Base-by-base conservation (phyloP, 2,888 invertebrate genomes). In the Axea sp. region DNA sequence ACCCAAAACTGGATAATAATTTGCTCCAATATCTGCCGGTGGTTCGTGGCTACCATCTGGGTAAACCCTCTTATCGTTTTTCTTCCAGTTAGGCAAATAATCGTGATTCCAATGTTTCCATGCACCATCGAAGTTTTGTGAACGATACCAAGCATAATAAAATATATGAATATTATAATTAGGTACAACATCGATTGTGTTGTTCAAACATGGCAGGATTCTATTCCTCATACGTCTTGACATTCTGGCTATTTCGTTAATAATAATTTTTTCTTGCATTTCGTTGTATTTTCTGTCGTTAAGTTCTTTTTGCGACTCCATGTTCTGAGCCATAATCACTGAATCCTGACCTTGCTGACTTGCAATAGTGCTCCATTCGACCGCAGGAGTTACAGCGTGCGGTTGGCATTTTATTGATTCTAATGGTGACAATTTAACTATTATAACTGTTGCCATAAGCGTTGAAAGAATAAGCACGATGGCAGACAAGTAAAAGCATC, bases 1-100 rank as follows among this genome's bases (percentile, higher is more conserved):
- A 0, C 90, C 91, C 5, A 90, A 81, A 55, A 83, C 79, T 1
- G 91, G 91, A 78, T 90, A 91, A 77, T 87, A 91, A 78, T 88
- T 89, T 1, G 90, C 84, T 1, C 89, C 90, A 49, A 91, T 89
- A 77, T 90, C 90, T 49, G 88, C 87, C 1, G 91, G 91, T 0
- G 91, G 91, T 22, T 81, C 77, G 78, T 91, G 91, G 7, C 76
- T 80, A 9, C 89, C 89, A 3, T 85, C 86, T 0, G 89, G 89
- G 83, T 89, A 90, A 7, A 88, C 83, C 62, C 84, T 82, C 5
- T 83, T 87, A 49, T 88, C 88, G 24, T 86, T 86, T 75, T 82
- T 87, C 64, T 83, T 88, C 86, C 86, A 86, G 53, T 84, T 85
- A 0, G 86, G 85, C 14, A 86, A 75, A 59, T 85, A 85, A 7